A percentile compares a stretch with the other conserved stretches of the same genome.
Evolutionary conservation across 1,140 invertebrate species (phyloP).

Genomic region (Ganaspis sp.): DNA sequence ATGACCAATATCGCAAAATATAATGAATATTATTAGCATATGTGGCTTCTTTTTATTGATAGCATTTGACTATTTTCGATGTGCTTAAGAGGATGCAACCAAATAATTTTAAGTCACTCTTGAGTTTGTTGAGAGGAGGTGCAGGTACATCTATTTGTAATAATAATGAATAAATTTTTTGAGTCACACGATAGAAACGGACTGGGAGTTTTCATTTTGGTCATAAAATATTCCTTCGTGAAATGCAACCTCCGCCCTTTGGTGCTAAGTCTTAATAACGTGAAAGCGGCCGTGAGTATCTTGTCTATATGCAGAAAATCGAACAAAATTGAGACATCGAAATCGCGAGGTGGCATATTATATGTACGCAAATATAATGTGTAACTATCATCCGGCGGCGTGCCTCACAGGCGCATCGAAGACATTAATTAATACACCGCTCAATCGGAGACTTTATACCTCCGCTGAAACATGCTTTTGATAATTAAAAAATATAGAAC

Average conservation of each 20-base stretch:
- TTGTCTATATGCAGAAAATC: constrained; percentile 42
- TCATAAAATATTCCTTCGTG: constrained; percentile 38
- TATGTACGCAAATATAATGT: constrained; percentile 43
- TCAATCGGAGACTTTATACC: constrained; percentile 26
- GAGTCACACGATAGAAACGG: constrained; percentile 31
- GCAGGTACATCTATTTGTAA: constrained; percentile 36
- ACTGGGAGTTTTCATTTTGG: constrained; percentile 35
- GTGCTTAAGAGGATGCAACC: too few relatives aligned
- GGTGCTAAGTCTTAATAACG: constrained; percentile 48
- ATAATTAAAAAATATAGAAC: background rate
- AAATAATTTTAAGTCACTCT: too few relatives aligned
- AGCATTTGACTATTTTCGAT: too few relatives aligned
- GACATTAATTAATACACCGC: constrained; percentile 52
- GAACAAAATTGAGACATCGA: constrained; percentile 51
- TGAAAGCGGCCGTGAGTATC: constrained; percentile 39
- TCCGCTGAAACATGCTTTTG: background rate
- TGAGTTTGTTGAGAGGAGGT: too few relatives aligned
- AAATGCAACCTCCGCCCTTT: constrained; percentile 47
- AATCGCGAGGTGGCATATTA: constrained; percentile 38
- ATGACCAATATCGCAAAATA: too few relatives aligned
- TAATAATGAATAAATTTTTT: constrained; percentile 42
- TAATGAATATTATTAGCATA: too few relatives aligned
- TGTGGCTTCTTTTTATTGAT: too few relatives aligned
- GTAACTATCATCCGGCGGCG: constrained; percentile 45
- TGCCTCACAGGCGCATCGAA: constrained; percentile 45